Evolutionary conservation across 2,797 vertebrate species (phyloP).

Genomic region (Ibycter americanus): DNA sequence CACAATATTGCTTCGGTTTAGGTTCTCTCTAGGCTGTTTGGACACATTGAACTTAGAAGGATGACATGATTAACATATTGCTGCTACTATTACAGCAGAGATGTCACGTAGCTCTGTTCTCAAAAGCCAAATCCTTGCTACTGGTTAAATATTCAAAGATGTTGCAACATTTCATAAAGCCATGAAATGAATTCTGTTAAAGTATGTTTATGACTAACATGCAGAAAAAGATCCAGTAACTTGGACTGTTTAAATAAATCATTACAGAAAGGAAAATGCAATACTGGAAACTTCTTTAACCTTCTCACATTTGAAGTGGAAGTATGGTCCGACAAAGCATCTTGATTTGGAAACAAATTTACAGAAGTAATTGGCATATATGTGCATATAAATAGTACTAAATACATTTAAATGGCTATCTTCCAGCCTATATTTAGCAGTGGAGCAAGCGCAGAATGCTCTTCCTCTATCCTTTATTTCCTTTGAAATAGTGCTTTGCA

Average conservation of each 20-base stretch:
- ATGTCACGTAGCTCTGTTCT: not conserved
- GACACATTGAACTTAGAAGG: not conserved
- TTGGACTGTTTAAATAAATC: not conserved
- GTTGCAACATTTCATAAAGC: not conserved
- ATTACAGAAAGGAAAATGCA: not conserved
- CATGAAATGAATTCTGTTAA: not conserved
- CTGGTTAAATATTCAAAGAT: not conserved
- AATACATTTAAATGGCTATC: slow-evolving; percentile 1
- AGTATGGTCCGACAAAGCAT: not conserved
- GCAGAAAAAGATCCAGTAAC: not conserved
- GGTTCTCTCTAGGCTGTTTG: not conserved
- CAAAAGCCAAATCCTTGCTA: not conserved
- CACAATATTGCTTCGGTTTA: not conserved
- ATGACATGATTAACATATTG: not conserved
- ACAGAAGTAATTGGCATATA: not conserved
- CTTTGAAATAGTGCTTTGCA: slow-evolving; percentile 25
- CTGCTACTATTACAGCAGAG: not conserved
- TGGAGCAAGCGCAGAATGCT: not conserved
- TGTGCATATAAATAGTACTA: slow-evolving; percentile 22
- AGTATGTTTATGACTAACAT: not conserved
- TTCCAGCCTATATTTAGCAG: slow-evolving; percentile 40
- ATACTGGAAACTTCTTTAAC: not conserved
- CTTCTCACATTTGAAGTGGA: not conserved
- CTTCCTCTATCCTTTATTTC: slow-evolving; percentile 32
- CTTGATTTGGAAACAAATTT: slow-evolving; percentile 26